These are phyloP conservation scores for Coptodon bakossiorum DNA, from an alignment of 2,113 vertebrate genomes.

Conservation along the genomic window DNA sequence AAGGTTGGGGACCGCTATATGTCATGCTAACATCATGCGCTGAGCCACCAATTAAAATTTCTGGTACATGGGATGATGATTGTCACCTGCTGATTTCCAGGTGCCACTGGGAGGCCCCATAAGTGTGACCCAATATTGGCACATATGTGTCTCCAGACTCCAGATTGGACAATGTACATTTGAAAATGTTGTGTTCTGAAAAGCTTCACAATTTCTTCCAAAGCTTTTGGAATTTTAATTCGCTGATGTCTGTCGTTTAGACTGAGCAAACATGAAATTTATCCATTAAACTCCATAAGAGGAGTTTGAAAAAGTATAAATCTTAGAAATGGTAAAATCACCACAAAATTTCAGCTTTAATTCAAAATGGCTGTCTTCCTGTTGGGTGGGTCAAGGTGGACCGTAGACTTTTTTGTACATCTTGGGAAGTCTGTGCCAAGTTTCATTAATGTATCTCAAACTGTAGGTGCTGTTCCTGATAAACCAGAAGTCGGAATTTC, in stretches of 20 bases:
- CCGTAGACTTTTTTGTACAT: not conserved
- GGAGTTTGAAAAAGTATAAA: not conserved
- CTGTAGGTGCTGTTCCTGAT: not conserved
- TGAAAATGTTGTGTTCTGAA: not conserved
- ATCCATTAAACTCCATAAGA: not conserved
- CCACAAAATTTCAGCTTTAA: not conserved
- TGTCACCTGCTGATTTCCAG: not conserved
- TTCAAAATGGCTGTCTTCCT: accelerated
- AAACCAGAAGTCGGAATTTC: not conserved
- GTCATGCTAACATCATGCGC: not conserved
- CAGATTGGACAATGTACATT: not conserved
- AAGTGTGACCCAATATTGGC: not conserved
- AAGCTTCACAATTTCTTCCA: not conserved
- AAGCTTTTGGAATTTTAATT: not conserved
- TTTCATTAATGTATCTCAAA: not conserved
- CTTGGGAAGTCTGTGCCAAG: not conserved
- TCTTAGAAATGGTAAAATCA: not conserved
- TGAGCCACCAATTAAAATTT: not conserved
- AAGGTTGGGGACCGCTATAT: accelerated
- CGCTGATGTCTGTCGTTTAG: not conserved
- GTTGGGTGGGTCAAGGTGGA: not conserved
- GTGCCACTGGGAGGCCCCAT: not conserved
- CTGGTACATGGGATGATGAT: not conserved
- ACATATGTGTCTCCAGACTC: not conserved
- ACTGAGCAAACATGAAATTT: not conserved